Percentiles rank a stretch among this genome's conserved stretches.
phyloP scores from a whole-genome alignment of 2,888 invertebrate species.

The Andrena fulva region DNA sequence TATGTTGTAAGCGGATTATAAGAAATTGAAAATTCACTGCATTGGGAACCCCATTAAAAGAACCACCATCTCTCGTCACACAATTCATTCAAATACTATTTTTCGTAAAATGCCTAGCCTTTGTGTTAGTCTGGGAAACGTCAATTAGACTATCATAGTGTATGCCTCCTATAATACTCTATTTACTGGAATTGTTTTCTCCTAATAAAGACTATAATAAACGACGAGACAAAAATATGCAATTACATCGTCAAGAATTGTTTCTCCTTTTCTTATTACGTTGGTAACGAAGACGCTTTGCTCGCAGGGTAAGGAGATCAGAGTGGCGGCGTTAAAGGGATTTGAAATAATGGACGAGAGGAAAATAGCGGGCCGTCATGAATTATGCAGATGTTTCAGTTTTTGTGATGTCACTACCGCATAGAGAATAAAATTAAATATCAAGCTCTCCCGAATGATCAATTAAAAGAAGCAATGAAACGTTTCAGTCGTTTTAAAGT shows the following conservation, averaged over 20 bases:
- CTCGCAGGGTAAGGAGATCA: slow-evolving; percentile 1
- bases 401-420: slow-evolving; percentile 39
- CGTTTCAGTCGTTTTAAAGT: not conserved
- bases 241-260: not conserved
- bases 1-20: too few relatives aligned
- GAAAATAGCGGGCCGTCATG: slow-evolving; percentile 41
- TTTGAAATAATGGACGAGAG: slow-evolving; percentile 55
- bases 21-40: too few relatives aligned
- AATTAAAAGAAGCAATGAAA: slow-evolving; percentile 11
- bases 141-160: not conserved
- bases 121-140: not conserved
- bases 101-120: not conserved
- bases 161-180: not conserved
- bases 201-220: not conserved
- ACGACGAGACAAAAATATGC: not conserved
- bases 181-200: not conserved
- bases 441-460: slow-evolving; percentile 6
- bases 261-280: slow-evolving; percentile 5
- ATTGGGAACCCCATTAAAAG: not conserved
- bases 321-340: slow-evolving; percentile 18
- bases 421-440: slow-evolving; percentile 31
- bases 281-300: slow-evolving; percentile 8
- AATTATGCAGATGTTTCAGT: slow-evolving; percentile 59
- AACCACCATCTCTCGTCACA: not conserved
- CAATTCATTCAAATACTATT: slow-evolving; percentile 5